Conservation (phyloP, 1,140 invertebrate genomes). For the Drosophila bocki region DNA sequence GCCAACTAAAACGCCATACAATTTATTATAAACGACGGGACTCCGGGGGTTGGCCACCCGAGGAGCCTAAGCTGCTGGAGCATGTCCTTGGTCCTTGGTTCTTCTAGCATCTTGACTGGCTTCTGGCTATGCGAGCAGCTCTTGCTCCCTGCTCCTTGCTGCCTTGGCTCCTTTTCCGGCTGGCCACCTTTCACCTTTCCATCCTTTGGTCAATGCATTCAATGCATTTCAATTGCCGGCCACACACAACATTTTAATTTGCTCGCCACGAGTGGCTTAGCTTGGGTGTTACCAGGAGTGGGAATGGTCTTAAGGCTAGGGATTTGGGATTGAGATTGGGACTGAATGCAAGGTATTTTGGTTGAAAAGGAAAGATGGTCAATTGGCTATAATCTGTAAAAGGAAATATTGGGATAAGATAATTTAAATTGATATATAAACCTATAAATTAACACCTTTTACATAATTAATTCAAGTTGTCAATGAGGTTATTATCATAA, state of each 20-base stretch:
- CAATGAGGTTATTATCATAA: too few species aligned
- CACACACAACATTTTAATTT: conserved; percentile 69
- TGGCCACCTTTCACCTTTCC: conserved; percentile 17
- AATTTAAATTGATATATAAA: too few species aligned
- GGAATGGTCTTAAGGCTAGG: neutral
- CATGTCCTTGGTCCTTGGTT: conserved; percentile 51
- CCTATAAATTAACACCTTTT: too few species aligned
- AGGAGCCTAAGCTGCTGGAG: conserved; percentile 61
- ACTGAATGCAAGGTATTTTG: neutral
- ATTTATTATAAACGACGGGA: conserved; percentile 56
- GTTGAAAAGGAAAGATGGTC: neutral
- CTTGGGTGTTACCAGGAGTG: conserved; percentile 14
- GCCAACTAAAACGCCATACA: conserved; percentile 59
- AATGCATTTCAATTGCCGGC: conserved; percentile 67
- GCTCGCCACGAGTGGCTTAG: conserved; percentile 50
- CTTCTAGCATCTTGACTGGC: conserved; percentile 43
- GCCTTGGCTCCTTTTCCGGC: neutral
- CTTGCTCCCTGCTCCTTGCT: neutral
- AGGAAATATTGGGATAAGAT: too few species aligned
- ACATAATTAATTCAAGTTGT: too few species aligned
- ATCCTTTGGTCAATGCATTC: conserved; percentile 50
- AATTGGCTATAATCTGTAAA: conserved; percentile 1
- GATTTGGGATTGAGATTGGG: neutral
- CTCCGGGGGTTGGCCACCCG: conserved; percentile 6
- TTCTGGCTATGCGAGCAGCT: conserved; percentile 57